Percentiles rank a stretch among this genome's conserved stretches.
phyloP scores from a whole-genome alignment of 2,888 invertebrate genomes.

The Plagodis pulveraria region DNA sequence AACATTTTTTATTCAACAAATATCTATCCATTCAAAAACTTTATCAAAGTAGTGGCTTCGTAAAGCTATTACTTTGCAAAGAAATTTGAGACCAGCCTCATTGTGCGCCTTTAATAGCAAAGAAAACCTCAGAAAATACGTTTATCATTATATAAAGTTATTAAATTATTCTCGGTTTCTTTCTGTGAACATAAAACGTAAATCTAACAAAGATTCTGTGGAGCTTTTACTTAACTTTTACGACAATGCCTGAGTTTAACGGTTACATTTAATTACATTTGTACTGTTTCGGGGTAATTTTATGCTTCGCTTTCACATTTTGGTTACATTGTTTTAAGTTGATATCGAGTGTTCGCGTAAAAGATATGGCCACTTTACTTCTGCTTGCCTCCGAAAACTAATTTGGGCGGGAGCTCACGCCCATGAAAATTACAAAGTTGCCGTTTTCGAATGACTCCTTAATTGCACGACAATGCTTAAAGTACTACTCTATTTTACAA shows the following conservation, averaged over 20 bases:
- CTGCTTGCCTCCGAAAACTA: constrained; percentile 51
- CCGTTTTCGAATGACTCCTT: constrained; percentile 28
- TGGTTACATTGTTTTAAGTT: constrained; percentile 75
- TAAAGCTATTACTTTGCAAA: constrained; percentile 25
- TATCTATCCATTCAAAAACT: constrained; percentile 15
- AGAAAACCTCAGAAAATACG: constrained; percentile 43
- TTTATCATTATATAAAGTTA: constrained; percentile 52
- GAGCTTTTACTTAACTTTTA: constrained; percentile 69
- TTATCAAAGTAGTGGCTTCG: constrained; percentile 22
- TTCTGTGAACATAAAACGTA: constrained; percentile 56
- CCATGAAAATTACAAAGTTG: constrained; percentile 62
- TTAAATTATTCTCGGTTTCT: constrained; percentile 55
- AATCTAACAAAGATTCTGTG: constrained; percentile 68
- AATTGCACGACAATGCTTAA: constrained; percentile 26
- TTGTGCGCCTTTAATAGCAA: constrained; percentile 33
- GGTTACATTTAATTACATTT: constrained; percentile 69
- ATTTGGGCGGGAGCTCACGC: constrained; percentile 53
- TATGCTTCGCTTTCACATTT: constrained; percentile 64
- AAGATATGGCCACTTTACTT: constrained; percentile 64
- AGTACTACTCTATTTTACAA: constrained; percentile 16
- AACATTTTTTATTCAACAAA: constrained; percentile 20
- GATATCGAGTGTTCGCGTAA: constrained; percentile 67
- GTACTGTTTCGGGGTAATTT: constrained; percentile 67
- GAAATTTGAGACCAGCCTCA: constrained; percentile 26
- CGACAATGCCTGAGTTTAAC: constrained; percentile 69